Evolutionary conservation across 2,113 vertebrate species (phyloP), one percentile per base, ranked within the genome.

Genomic region (Lycocorax pyrrhopterus): DNA sequence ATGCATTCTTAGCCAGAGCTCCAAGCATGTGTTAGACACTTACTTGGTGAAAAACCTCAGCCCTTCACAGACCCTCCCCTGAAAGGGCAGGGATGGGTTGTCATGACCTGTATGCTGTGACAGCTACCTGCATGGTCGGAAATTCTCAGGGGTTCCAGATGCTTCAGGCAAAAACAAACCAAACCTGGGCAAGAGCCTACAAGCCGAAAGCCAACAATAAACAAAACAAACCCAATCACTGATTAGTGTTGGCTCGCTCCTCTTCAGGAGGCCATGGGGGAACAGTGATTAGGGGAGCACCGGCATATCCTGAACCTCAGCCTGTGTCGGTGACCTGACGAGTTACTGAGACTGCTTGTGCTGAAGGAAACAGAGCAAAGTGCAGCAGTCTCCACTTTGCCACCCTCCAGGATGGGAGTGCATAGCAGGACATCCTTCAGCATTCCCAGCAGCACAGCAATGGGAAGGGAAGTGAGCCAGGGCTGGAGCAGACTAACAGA

Each of bases 391-490:
- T 16, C 69, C 64, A 68, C 82, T 67, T 66, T 8, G 4, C 43
- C 4, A 20, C 69, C 60, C 56, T 49, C 59, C 62, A 12, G 63
- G 59, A 26, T 2, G 13, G 62, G 60, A 84, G 51, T 1, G 11
- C 8, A 0, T 44, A 39, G 62, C 27, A 60, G 46, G 62, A 90
- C 41, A 62, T 96, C 90, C 89, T 60, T 56, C 80, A 43, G 81
- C 75, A 74, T 51, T 51, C 33, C 93, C 72, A 80, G 5, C 8
- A 4, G 33, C 49, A 41, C 7, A 10, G n/a, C 0, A 2, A 71
- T 60, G 77, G 94, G 89, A 96, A 97, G 92, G 93, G 95, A 97
- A 96, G 64, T 93, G 92, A 97, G 76, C 96, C 90, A 96, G 76
- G 83, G 92, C 75, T 59, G 80, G 56, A 64, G 88, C 16, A 22